Evolutionary conservation across 2,113 vertebrate species (phyloP).

Genomic region (Rhagologus leucostigma): DNA sequence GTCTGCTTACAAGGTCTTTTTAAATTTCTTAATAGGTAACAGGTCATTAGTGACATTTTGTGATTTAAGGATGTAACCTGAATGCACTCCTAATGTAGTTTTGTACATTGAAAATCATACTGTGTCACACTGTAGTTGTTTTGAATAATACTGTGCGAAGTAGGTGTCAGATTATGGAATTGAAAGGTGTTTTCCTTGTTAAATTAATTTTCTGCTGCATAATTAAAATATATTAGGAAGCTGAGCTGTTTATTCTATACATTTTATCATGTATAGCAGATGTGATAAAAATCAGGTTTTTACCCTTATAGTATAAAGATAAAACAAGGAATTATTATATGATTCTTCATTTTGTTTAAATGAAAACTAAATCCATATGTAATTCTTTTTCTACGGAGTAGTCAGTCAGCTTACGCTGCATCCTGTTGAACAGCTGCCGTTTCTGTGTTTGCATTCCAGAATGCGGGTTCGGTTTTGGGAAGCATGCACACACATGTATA

Average conservation of each 20-base stretch:
- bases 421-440: not conserved
- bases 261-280: not conserved
- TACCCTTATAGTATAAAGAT: not conserved
- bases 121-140: not conserved
- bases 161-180: not conserved
- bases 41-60: not conserved
- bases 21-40: not conserved
- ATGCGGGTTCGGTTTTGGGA: not conserved
- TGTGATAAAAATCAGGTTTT: not conserved
- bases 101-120: not conserved
- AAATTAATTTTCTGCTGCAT: not conserved
- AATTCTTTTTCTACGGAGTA: not conserved
- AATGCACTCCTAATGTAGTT: not conserved
- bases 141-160: not conserved
- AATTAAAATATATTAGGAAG: not conserved
- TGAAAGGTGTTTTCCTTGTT: not conserved
- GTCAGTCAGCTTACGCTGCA: not conserved
- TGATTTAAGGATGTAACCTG: not conserved
- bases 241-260: not conserved
- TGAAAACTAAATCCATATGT: not conserved
- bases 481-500: not conserved
- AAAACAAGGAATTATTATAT: not conserved
- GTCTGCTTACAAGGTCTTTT: not conserved
- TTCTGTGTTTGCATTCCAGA: constrained; percentile 38
- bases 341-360: not conserved